phyloP scores from a whole-genome alignment of 2,113 vertebrate species.

The Eira barbara region DNA sequence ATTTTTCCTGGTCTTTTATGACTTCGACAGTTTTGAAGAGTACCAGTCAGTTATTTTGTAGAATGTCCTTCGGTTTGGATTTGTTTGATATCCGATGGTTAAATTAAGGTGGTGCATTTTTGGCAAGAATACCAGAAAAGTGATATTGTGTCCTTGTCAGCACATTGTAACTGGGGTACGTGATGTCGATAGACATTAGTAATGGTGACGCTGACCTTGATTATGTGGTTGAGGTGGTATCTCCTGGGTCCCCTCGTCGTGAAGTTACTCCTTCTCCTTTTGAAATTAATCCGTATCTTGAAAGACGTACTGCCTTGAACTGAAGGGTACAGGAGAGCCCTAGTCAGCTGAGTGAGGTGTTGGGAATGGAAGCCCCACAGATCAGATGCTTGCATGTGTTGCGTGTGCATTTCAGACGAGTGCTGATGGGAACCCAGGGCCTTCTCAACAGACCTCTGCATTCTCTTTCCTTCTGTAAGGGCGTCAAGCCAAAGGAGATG shows the following conservation, averaged over 20 bases:
- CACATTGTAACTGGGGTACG: fast-evolving
- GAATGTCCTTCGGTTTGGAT: neutral
- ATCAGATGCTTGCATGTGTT: fast-evolving
- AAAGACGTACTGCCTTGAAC: neutral
- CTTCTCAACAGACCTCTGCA: neutral
- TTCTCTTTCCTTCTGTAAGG: neutral
- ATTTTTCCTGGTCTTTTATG: neutral
- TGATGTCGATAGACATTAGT: neutral
- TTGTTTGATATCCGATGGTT: neutral
- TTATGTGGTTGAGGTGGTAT: neutral
- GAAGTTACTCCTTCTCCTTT: neutral
- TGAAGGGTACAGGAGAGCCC: neutral
- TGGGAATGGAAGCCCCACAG: fast-evolving
- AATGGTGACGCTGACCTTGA: neutral
- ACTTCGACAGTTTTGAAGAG: neutral
- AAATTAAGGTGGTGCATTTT: neutral
- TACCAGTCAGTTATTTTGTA: neutral
- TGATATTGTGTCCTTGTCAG: neutral
- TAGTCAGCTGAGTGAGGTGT: fast-evolving
- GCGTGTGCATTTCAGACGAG: neutral
- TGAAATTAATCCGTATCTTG: neutral
- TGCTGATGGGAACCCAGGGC: neutral
- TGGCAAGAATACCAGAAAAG: neutral
- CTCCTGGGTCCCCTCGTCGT: neutral
- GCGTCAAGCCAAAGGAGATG: neutral